These are phyloP conservation scores for Tinamus major DNA, from an alignment of 2,797 vertebrate genomes.

Conservation along the genomic window DNA sequence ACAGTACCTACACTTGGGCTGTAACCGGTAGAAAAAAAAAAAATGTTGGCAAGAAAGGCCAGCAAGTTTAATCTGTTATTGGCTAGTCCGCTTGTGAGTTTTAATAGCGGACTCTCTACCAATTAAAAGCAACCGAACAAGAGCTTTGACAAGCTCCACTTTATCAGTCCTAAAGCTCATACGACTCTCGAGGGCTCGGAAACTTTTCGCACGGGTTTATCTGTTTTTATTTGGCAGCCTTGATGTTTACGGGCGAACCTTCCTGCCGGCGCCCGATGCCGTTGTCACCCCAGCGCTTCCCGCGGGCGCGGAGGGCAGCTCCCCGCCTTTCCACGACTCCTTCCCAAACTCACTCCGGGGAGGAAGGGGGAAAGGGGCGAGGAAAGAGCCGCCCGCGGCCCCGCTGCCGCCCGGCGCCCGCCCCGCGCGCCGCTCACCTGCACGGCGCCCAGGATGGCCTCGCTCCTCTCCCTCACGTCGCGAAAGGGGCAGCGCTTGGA, in stretches of 20 bases:
- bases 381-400: too few relatives aligned
- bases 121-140: not conserved
- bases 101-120: not conserved
- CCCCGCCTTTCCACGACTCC: not conserved
- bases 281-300: not conserved
- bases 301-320: not conserved
- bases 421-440: constrained; percentile 83
- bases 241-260: not conserved
- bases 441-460: constrained; percentile 83
- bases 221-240: not conserved
- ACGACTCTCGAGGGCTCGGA: not conserved
- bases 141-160: not conserved
- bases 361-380: too few relatives aligned
- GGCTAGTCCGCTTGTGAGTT: not conserved
- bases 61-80: not conserved
- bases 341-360: not conserved
- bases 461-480: constrained; percentile 87
- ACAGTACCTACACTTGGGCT: constrained; percentile 35
- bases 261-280: not conserved
- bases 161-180: not conserved
- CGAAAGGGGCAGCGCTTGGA: constrained; percentile 91
- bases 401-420: too few relatives aligned
- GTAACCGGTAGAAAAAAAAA: not conserved
- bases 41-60: constrained; percentile 28
- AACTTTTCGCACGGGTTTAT: not conserved